Base-by-base conservation (phyloP, 2,888 invertebrate genomes). In the Drosophila mercatorum region DNA sequence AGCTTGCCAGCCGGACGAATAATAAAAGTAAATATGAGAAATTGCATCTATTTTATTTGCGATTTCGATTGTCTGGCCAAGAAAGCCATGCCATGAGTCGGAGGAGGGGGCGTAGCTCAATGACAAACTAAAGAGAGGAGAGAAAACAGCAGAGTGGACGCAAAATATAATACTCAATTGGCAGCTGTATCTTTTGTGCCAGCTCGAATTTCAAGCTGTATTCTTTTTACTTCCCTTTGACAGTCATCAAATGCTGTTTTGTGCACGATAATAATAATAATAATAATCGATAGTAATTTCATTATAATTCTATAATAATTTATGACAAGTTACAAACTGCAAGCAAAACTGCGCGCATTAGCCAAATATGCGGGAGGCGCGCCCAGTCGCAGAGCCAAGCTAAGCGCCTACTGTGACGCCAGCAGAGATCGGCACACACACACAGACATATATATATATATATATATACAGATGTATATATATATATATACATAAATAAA, bases 21-120 rank as follows among this genome's bases (percentile, higher is more conserved):
- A 76, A 72, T 68, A 83, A 70, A 73, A 78, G 77, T 89, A 84
- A 85, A 88, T 88, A 84, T 74, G 61, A 82, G 69, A 88, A 88
- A 85, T 68, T 84, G 80, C 66, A 81, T 69, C 59, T 69, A 77
- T 72, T 82, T 74, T 74, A 69, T 80, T 78, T 71, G 53, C 68
- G 58, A 76, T 62, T 69, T 71, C 78, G 68, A 72, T 78, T 72
- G 83, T 89, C 83, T 83, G 84, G 78, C 73, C 66, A 75, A 61
- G 60, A 71, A 71, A 80, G 71, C 55, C 58, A 49, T 14, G 41
- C 28, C 53, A 22, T 38, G 8, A 28, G 5, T 28, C 5, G 28
- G 34, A 34, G 34, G 34, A 34, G 34, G 34, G 34, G 34, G 43
- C 56, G 53, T 46, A 52, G 47, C 70, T 75, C 80, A 80, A 78